phyloP scores from a whole-genome alignment of 1,140 invertebrate genomes.

The Lepidotrigona ventralis region DNA sequence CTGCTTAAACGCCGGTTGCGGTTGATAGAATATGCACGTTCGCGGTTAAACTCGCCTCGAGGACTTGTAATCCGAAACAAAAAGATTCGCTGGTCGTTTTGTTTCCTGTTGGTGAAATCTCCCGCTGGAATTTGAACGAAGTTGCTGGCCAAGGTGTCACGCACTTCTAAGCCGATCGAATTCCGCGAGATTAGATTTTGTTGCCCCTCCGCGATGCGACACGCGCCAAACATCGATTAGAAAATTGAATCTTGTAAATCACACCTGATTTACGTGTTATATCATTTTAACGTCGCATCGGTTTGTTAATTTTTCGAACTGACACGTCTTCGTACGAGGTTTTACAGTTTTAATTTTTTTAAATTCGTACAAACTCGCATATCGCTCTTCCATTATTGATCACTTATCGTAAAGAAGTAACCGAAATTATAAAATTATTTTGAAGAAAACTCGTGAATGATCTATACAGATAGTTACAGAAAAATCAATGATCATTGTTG shows the following conservation, averaged over 20 bases:
- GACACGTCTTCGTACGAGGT: too few species aligned
- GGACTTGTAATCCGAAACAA: constrained; percentile 33
- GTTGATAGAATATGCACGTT: constrained; percentile 38
- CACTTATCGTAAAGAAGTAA: too few species aligned
- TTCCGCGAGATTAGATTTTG: constrained; percentile 12
- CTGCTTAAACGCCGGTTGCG: constrained; percentile 39
- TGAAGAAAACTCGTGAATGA: not conserved
- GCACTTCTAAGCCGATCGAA: constrained; percentile 4
- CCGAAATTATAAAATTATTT: too few species aligned
- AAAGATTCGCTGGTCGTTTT: constrained; percentile 13
- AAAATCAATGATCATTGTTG: not conserved
- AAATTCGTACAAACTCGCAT: too few species aligned
- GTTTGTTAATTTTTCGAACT: too few species aligned
- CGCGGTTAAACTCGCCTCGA: constrained; percentile 21
- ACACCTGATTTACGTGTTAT: too few species aligned
- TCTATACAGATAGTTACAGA: not conserved
- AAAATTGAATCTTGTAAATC: not conserved
- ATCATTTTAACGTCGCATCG: too few species aligned
- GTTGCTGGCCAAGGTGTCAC: not conserved
- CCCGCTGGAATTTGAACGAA: constrained; percentile 1
- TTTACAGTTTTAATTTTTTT: too few species aligned
- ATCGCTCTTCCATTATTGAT: too few species aligned
- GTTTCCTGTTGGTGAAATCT: not conserved
- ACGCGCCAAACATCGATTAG: not conserved
- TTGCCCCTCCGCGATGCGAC: not conserved